Evolutionary conservation across 2,888 invertebrate species (phyloP).

Genomic region (Halocaridina rubra): DNA sequence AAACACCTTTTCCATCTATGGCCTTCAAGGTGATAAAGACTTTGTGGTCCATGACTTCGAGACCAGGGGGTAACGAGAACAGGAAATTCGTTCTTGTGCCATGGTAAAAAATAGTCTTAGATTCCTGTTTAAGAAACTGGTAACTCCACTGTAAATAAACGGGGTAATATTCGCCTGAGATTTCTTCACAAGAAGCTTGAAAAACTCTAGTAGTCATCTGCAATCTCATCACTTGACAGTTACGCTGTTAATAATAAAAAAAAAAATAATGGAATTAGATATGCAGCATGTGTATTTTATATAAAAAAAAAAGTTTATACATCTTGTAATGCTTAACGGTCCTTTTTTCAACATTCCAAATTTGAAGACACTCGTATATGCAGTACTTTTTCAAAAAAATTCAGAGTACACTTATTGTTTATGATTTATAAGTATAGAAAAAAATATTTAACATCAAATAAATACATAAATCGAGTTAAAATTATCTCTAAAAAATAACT

Average conservation of each 20-base stretch:
- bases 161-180: constrained; percentile 34
- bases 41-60: constrained; percentile 22
- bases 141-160: constrained; percentile 51
- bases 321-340: background rate
- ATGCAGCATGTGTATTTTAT: too few relatives aligned
- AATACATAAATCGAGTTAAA: too few relatives aligned
- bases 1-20: constrained; percentile 58
- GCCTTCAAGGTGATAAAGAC: constrained; percentile 42
- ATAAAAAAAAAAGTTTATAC: background rate
- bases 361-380: background rate
- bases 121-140: constrained; percentile 10
- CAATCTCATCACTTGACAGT: constrained; percentile 26
- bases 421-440: background rate
- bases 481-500: too few relatives aligned
- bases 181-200: constrained; percentile 38
- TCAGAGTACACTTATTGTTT: background rate
- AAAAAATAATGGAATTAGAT: too few relatives aligned
- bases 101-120: constrained; percentile 49
- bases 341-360: background rate
- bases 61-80: constrained; percentile 49
- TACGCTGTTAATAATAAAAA: constrained; percentile 14
- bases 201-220: background rate
- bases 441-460: too few relatives aligned
- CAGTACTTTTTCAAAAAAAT: background rate
- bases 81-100: constrained; percentile 37